Percentiles rank a stretch among this genome's conserved stretches.
Conservation (phyloP, 2,797 vertebrate species). For the Columba guinea region DNA sequence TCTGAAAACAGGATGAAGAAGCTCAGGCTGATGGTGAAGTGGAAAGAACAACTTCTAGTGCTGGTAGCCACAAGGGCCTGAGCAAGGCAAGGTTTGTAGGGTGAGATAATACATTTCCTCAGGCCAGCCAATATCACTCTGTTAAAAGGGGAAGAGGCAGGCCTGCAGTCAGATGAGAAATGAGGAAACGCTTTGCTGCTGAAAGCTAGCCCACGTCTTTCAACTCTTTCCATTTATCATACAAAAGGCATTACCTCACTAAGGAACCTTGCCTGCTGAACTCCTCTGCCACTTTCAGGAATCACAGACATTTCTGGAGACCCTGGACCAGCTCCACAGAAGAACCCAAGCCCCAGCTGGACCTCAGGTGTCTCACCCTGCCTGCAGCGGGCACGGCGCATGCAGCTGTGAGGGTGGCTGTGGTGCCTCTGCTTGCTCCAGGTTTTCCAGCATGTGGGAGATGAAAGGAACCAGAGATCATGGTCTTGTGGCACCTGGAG, state of each 20-base stretch:
- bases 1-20: neutral
- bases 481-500: neutral
- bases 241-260: neutral
- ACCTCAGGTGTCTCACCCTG: neutral
- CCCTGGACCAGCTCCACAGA: neutral
- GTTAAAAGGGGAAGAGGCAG: neutral
- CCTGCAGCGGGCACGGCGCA: neutral
- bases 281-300: neutral
- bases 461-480: neutral
- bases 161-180: neutral
- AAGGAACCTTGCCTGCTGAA: neutral
- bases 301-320: neutral
- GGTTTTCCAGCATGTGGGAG: neutral
- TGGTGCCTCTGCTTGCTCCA: neutral
- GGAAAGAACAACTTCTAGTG: neutral
- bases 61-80: neutral
- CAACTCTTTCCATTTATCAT: neutral
- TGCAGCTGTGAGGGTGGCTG: neutral
- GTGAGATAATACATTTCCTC: neutral
- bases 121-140: neutral
- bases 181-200: neutral
- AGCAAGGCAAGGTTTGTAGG: neutral
- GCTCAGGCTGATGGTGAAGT: neutral
- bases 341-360: neutral
- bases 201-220: slow-evolving; percentile 3